Conservation (phyloP, 2,888 invertebrate genomes). For the Odontocolon sp. region DNA sequence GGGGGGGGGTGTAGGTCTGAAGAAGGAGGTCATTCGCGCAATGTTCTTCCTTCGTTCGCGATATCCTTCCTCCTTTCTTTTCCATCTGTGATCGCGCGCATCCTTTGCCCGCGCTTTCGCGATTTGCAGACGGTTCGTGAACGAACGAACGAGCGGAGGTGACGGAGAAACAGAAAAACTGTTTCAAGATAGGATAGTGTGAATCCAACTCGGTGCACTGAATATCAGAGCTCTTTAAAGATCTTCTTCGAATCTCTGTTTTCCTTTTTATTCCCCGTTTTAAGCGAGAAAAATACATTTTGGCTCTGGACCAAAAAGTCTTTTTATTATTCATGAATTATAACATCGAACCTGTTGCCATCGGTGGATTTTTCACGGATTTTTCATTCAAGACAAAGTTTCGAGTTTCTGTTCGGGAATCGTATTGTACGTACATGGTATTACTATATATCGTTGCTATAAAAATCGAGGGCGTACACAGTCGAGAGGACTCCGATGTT, state of each 20-base stretch:
- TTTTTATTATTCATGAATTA: slow-evolving; percentile 38
- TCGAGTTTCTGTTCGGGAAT: neutral
- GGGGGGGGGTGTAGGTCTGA: too few relatives aligned
- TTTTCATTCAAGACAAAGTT: neutral
- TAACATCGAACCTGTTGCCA: slow-evolving; percentile 52
- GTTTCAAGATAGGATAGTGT: slow-evolving; percentile 23
- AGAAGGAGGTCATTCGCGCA: slow-evolving; percentile 64
- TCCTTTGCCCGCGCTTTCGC: slow-evolving; percentile 33
- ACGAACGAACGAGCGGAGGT: slow-evolving; percentile 21
- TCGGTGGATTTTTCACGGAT: neutral
- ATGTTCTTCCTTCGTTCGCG: slow-evolving; percentile 56
- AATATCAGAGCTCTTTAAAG: neutral
- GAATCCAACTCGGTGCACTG: slow-evolving; percentile 49
- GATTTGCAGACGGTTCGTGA: slow-evolving; percentile 41
- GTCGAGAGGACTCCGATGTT: slow-evolving; percentile 15
- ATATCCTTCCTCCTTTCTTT: slow-evolving; percentile 59
- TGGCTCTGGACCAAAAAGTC: slow-evolving; percentile 45
- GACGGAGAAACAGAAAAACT: slow-evolving; percentile 22
- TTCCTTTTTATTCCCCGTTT: slow-evolving; percentile 11
- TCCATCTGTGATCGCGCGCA: slow-evolving; percentile 19
- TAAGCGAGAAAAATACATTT: slow-evolving; percentile 30
- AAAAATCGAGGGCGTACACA: too few relatives aligned
- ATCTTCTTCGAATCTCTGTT: slow-evolving; percentile 1
- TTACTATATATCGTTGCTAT: too few relatives aligned
- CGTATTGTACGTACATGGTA: neutral